Evolutionary conservation across 2,113 vertebrate genomes (phyloP).

Genomic region (Entomyzon cyanotis): DNA sequence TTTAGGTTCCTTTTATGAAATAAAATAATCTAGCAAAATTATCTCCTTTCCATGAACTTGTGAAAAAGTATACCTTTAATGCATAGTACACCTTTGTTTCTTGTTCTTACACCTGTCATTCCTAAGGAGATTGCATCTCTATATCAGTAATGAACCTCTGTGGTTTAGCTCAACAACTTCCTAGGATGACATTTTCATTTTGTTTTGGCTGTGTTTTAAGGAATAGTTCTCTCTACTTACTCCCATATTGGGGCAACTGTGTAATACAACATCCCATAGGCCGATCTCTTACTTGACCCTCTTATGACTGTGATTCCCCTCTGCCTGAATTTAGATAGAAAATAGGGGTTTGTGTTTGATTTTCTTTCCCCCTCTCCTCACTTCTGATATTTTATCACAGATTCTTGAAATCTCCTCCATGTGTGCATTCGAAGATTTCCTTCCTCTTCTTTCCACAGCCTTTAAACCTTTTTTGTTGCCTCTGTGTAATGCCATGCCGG

Average conservation of each 20-base stretch:
- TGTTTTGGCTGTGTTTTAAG: background rate
- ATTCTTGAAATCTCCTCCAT: background rate
- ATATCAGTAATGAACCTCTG: background rate
- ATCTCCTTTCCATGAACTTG: background rate
- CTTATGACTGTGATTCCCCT: background rate
- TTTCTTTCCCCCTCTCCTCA: background rate
- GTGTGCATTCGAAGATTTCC: accelerated
- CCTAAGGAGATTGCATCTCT: background rate
- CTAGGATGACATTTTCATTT: background rate
- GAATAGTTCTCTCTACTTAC: background rate
- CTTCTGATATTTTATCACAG: background rate
- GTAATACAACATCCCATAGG: background rate
- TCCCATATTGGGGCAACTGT: background rate
- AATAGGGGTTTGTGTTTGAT: background rate
- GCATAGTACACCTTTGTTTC: background rate
- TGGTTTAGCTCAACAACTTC: background rate
- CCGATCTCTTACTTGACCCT: background rate
- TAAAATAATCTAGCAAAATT: background rate
- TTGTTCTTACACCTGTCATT: background rate
- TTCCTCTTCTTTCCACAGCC: background rate
- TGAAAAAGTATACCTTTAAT: background rate
- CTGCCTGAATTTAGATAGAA: background rate
- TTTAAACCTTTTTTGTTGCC: background rate
- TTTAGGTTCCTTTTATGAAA: background rate
- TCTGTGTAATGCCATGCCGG: background rate